Base-by-base conservation (phyloP, 2,888 invertebrate species). In the Gasteruption jaculator region DNA sequence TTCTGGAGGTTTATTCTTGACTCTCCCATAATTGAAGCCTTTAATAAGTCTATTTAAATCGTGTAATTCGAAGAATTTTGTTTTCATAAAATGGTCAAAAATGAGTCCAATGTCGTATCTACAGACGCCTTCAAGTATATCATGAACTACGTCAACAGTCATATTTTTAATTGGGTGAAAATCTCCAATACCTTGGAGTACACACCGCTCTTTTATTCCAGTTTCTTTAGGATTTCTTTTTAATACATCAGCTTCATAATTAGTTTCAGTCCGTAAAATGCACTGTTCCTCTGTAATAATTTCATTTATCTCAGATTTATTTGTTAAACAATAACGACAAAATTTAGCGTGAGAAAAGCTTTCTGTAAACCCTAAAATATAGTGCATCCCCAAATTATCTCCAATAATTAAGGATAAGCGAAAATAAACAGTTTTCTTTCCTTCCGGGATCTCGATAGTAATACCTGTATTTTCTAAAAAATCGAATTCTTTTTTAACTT, bases 241-340 rank as follows among this genome's bases (percentile, higher is more conserved):
- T 29, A 10, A 1, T 12, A 51, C 15, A 19, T 43, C 38, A 7
- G 7, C 15, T 12, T 43, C 29, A 36, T 54, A 54, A 42, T 47
- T 48, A 7, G 30, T 21, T 15, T 16, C 15, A 12, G 21, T 43
- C 12, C 49, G 38, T 4, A 46, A 14, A 8, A 4, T 16, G 14
- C 36, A 36, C 20, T 42, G 12, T 15, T 36, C 31, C 30, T 50
- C 49, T 10, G 21, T 14, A 15, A 44, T 41, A 16, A 45, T 19
- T 8, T 25, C 5, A 24, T 48, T 10, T 12, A 44, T 41, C 2
- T 48, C 18, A 4, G 37, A 15, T 34, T 40, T 43, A n/a, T 26
- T 29, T 6, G 43, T 40, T 21, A 41, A 15, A 43, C 56, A 54
- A 30, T 51, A 43, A n/a, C 52, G 30, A 37, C 52, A 53, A 34